These are phyloP conservation scores for Chloroceryle inda DNA, from an alignment of 2,797 vertebrate species.

Conservation along the genomic window DNA sequence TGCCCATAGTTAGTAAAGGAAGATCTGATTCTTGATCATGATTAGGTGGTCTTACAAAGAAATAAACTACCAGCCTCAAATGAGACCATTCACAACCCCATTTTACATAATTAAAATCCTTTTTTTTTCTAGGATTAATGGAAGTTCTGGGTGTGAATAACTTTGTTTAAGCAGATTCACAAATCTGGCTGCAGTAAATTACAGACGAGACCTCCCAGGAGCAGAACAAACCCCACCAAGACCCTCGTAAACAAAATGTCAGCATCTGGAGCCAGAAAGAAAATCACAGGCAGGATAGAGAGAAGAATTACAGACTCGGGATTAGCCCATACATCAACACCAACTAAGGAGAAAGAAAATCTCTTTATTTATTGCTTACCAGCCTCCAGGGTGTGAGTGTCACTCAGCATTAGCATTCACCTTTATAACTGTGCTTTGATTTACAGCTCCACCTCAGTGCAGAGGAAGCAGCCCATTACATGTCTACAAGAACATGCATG, in stretches of 20 bases:
- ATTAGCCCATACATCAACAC: slow-evolving; percentile 44
- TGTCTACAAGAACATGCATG: not conserved
- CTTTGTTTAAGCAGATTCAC: slow-evolving; percentile 42
- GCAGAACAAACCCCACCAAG: slow-evolving; percentile 65
- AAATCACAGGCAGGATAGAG: not conserved
- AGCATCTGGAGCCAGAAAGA: slow-evolving; percentile 57
- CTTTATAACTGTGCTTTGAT: slow-evolving; percentile 47
- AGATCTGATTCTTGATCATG: not conserved
- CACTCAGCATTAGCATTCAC: slow-evolving; percentile 64
- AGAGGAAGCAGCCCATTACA: slow-evolving; percentile 9
- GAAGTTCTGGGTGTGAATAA: slow-evolving; percentile 38
- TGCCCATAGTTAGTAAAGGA: not conserved
- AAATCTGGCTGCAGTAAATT: slow-evolving; percentile 34
- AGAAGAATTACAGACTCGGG: slow-evolving; percentile 27
- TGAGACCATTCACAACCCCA: not conserved
- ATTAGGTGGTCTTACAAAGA: not conserved
- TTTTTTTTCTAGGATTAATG: slow-evolving; percentile 14
- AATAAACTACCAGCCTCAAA: slow-evolving; percentile 8
- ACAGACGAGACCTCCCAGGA: slow-evolving; percentile 51
- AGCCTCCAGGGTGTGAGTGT: slow-evolving; percentile 2
- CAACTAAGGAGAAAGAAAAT: slow-evolving; percentile 8
- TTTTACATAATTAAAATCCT: slow-evolving; percentile 30
- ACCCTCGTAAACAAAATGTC: slow-evolving; percentile 71
- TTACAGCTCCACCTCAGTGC: slow-evolving; percentile 18
- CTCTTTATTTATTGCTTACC: slow-evolving; percentile 56